phyloP scores from a whole-genome alignment of 2,797 vertebrate genomes.

The Podarcis siculus region DNA sequence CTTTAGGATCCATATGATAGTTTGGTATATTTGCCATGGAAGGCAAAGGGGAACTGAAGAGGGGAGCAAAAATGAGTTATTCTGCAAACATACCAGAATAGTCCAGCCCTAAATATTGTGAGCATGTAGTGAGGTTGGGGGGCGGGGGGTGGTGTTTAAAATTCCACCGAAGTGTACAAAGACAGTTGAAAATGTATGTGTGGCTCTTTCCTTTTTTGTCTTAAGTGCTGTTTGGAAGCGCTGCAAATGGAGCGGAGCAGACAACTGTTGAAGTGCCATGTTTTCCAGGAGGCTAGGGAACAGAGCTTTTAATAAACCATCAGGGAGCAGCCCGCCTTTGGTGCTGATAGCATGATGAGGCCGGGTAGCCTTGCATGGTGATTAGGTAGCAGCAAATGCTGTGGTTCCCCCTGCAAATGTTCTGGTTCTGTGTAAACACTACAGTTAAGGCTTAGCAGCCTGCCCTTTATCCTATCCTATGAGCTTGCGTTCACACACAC shows the following conservation, averaged over 20 bases:
- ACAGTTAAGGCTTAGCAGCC: neutral
- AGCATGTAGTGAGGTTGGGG: neutral
- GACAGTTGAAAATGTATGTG: neutral
- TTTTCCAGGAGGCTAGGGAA: neutral
- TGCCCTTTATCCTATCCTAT: no score
- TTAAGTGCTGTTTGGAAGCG: neutral
- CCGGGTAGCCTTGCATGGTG: neutral
- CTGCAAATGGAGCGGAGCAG: neutral
- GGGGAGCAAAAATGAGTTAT: neutral
- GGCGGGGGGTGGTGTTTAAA: neutral
- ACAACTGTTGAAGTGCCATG: neutral
- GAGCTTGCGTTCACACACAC: neutral
- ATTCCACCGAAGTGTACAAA: neutral
- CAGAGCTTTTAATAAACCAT: neutral
- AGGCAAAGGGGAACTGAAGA: neutral
- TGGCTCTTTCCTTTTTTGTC: neutral
- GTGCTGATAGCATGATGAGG: neutral
- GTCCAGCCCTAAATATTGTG: neutral
- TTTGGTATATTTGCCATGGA: neutral
- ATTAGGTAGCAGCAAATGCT: neutral
- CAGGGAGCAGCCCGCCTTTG: neutral
- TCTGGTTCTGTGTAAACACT: neutral
- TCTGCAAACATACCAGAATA: neutral
- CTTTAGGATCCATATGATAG: neutral
- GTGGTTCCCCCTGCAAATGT: neutral